These are phyloP conservation scores for Odobenus rosmarus DNA, from an alignment of 2,113 vertebrate genomes.

Conservation along the genomic window DNA sequence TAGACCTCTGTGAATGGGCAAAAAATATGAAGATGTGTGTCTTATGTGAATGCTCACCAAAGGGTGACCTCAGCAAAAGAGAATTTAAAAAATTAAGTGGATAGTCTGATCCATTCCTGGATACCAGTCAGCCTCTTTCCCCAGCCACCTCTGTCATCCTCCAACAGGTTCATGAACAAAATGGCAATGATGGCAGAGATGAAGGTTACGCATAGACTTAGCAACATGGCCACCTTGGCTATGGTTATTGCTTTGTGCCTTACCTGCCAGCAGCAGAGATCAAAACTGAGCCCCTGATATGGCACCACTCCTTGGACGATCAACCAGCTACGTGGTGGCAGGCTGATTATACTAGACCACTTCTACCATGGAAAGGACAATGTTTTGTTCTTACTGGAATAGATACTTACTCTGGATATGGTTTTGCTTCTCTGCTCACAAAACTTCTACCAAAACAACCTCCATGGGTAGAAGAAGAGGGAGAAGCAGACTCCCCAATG, in stretches of 20 bases:
- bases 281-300: not conserved
- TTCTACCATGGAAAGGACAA: not conserved
- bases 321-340: not conserved
- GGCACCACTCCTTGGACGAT: not conserved
- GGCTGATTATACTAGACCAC: not conserved
- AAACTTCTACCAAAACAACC: not conserved
- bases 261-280: not conserved
- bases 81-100: not conserved
- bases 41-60: not conserved
- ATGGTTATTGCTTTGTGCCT: not conserved
- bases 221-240: not conserved
- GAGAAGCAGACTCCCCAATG: not conserved
- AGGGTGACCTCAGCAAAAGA: not conserved
- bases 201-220: not conserved
- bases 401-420: not conserved
- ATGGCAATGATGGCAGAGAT: not conserved
- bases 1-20: not conserved
- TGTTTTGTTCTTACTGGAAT: not conserved
- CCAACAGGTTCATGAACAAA: not conserved
- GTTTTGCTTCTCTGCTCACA: not conserved
- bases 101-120: not conserved
- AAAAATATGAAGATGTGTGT: not conserved
- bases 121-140: not conserved
- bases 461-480: not conserved
- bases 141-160: not conserved